phyloP scores from a whole-genome alignment of 2,888 invertebrate genomes.

The Hemithea aestivaria region DNA sequence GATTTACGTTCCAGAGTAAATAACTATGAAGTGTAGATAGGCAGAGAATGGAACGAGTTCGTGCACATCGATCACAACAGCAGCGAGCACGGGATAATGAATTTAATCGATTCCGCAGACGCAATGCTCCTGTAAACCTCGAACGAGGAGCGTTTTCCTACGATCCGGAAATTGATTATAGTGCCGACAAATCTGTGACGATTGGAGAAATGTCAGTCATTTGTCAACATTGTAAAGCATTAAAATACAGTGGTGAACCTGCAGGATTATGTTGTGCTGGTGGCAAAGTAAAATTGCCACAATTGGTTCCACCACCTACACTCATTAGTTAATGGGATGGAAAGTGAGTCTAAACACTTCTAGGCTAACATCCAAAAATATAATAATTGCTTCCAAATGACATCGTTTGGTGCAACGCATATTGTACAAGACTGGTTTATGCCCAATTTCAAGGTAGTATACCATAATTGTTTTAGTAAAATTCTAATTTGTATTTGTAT shows the following conservation, averaged over 20 bases:
- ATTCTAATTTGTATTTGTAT: no score
- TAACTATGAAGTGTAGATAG: background rate
- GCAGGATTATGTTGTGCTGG: slow-evolving; percentile 23
- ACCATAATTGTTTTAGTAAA: background rate
- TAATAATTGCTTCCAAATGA: slow-evolving; percentile 42
- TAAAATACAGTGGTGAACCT: slow-evolving; percentile 19
- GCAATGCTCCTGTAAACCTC: background rate
- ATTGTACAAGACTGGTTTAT: slow-evolving; percentile 34
- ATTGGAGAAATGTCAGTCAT: background rate
- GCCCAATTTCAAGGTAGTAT: slow-evolving; percentile 24
- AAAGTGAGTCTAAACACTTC: slow-evolving; percentile 37
- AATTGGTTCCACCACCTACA: slow-evolving; percentile 31
- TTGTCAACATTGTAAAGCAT: slow-evolving; percentile 19
- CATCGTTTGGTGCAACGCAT: slow-evolving; percentile 40
- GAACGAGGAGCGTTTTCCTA: background rate
- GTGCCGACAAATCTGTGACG: background rate
- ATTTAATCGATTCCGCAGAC: slow-evolving; percentile 16
- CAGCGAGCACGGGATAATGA: slow-evolving; percentile 30
- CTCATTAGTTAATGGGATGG: slow-evolving; percentile 12
- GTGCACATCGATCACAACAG: slow-evolving; percentile 31
- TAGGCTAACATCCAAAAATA: slow-evolving; percentile 40
- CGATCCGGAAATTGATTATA: background rate
- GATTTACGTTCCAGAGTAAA: background rate
- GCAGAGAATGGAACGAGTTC: slow-evolving; percentile 21
- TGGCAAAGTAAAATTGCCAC: slow-evolving; percentile 22